A percentile compares a stretch with the other conserved stretches of the same genome.
Conservation (phyloP, 2,888 invertebrate species). For the Agrilus cyanescens region DNA sequence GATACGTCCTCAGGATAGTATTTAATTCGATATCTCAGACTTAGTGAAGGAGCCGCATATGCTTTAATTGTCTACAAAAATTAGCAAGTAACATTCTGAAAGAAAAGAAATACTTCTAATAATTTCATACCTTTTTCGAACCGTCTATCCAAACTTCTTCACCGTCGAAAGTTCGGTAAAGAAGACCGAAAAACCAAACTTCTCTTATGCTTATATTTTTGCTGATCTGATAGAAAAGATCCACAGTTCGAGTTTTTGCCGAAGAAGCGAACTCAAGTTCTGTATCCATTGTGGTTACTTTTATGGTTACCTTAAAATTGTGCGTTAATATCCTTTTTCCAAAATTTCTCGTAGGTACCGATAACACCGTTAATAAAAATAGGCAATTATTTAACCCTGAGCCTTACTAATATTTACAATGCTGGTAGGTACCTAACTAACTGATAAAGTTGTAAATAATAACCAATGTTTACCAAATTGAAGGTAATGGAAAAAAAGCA, state of each 20-base stretch:
- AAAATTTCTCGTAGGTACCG: too few relatives aligned
- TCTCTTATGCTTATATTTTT: slow-evolving; percentile 30
- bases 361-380: too few relatives aligned
- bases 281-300: slow-evolving; percentile 27
- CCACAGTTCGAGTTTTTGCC: slow-evolving; percentile 23
- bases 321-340: too few relatives aligned
- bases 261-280: slow-evolving; percentile 28
- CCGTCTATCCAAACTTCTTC: slow-evolving; percentile 29
- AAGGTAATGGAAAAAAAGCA: too few relatives aligned
- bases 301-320: slow-evolving; percentile 14
- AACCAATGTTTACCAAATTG: too few relatives aligned
- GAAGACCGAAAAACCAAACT: slow-evolving; percentile 32
- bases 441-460: too few relatives aligned
- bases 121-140: slow-evolving; percentile 28
- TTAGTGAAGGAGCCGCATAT: slow-evolving; percentile 12
- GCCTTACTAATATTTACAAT: too few relatives aligned
- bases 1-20: slow-evolving; percentile 99
- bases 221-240: slow-evolving; percentile 27
- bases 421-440: too few relatives aligned
- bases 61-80: slow-evolving; percentile 22
- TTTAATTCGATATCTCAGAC: slow-evolving; percentile 65
- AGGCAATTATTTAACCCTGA: too few relatives aligned
- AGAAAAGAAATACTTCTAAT: not conserved
- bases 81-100: not conserved
- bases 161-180: slow-evolving; percentile 23